phyloP scores from a whole-genome alignment of 92 coral and sea anemone species.

The Phenganax subtilis region DNA sequence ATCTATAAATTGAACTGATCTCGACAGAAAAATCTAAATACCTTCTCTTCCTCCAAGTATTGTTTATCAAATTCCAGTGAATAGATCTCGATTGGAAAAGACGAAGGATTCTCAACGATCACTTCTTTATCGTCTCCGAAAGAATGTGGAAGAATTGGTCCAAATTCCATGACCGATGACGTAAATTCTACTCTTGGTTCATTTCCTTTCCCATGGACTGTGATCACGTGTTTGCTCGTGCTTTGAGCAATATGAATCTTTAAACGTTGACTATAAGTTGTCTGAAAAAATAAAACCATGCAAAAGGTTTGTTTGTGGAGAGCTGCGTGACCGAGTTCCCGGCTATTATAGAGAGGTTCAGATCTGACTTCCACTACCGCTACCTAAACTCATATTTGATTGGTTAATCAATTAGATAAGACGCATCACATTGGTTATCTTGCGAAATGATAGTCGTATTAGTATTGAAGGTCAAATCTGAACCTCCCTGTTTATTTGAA shows the following conservation, averaged over 20 bases:
- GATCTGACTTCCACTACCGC: too few species aligned
- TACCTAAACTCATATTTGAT: too few species aligned
- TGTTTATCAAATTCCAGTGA: slow-evolving; percentile 97
- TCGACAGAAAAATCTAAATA: neutral
- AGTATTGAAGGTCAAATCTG: too few species aligned
- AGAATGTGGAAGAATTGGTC: slow-evolving; percentile 95
- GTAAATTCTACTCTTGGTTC: slow-evolving; percentile 96
- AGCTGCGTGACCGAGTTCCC: too few species aligned
- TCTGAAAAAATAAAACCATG: slow-evolving; percentile 34
- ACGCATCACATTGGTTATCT: too few species aligned
- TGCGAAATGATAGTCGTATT: too few species aligned
- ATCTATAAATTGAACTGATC: too few species aligned
- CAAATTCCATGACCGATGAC: slow-evolving; percentile 85
- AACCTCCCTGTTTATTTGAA: neutral
- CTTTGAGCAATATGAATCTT: slow-evolving; percentile 87
- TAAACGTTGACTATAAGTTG: slow-evolving; percentile 70
- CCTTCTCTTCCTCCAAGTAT: slow-evolving; percentile 96
- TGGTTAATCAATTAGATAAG: too few species aligned
- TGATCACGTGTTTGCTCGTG: slow-evolving; percentile 69
- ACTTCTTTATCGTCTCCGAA: slow-evolving; percentile 89
- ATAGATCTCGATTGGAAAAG: slow-evolving; percentile 86
- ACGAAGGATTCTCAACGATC: slow-evolving; percentile 70
- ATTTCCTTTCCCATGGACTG: slow-evolving; percentile 82
- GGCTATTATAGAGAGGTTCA: too few species aligned
- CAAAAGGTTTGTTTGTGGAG: neutral